phyloP scores from a whole-genome alignment of 2,797 vertebrate genomes.

The Diglossa cyanea region DNA sequence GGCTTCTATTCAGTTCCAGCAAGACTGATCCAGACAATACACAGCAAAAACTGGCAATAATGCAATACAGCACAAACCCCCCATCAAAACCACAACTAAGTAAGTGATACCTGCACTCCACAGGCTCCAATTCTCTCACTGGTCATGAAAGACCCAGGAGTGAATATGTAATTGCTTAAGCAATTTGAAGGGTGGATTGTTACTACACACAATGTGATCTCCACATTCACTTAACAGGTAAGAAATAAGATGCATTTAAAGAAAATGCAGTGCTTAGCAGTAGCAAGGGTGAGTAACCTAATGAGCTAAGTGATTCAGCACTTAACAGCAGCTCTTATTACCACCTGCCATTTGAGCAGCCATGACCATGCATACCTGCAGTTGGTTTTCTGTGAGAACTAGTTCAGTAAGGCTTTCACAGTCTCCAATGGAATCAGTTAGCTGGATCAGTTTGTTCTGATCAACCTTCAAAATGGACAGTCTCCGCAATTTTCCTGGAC shows the following conservation, averaged over 20 bases:
- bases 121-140: not conserved
- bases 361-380: slow-evolving; percentile 82
- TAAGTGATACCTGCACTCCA: not conserved
- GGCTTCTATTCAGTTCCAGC: not conserved
- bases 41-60: not conserved
- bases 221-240: not conserved
- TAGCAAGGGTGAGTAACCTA: not conserved
- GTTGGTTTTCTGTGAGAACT: slow-evolving; percentile 94
- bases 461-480: slow-evolving; percentile 96
- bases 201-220: not conserved
- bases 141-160: slow-evolving; percentile 4
- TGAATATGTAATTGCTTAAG: not conserved
- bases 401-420: slow-evolving; percentile 96
- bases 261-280: not conserved
- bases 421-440: slow-evolving; percentile 92
- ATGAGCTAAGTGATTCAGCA: not conserved
- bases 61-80: not conserved
- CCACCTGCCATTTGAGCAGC: not conserved
- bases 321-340: not conserved
- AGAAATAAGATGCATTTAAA: not conserved
- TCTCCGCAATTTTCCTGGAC: slow-evolving; percentile 86
- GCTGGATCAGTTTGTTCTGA: slow-evolving; percentile 88
- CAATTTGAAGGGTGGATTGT: not conserved
- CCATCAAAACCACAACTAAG: not conserved
- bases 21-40: not conserved